Conservation (phyloP, 2,113 vertebrate species). For the Apodemus speciosus region DNA sequence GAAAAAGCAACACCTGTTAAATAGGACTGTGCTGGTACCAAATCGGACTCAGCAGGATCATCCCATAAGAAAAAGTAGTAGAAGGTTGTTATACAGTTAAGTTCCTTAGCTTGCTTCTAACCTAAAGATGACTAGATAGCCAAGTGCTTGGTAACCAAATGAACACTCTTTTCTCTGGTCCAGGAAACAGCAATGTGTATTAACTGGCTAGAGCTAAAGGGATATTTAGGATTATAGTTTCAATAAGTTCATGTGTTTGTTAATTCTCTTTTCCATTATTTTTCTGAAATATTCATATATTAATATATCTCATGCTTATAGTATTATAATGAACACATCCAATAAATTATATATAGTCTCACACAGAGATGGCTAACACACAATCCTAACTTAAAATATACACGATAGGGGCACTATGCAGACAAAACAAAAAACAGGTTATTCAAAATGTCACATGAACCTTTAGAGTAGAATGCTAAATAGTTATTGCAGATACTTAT, state of each 20-base stretch:
- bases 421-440: background rate
- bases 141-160: conserved; percentile 16
- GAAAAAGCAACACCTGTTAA: conserved; percentile 70
- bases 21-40: conserved; percentile 42
- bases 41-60: conserved; percentile 71
- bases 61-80: conserved; percentile 64
- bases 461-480: background rate
- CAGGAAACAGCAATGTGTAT: background rate
- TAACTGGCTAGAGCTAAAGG: background rate
- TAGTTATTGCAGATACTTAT: background rate
- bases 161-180: background rate
- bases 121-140: background rate
- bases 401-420: background rate
- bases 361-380: background rate
- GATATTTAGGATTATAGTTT: conserved; percentile 15
- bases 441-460: background rate
- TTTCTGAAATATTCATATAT: background rate
- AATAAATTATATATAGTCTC: background rate
- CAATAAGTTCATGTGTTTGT: background rate
- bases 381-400: background rate
- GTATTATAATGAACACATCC: background rate
- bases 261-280: background rate
- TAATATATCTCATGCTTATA: background rate
- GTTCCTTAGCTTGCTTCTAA: background rate
- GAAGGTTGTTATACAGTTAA: background rate